These are phyloP conservation scores for Bilobella aurantiaca DNA, from an alignment of 1,140 invertebrate genomes.

Conservation along the genomic window DNA sequence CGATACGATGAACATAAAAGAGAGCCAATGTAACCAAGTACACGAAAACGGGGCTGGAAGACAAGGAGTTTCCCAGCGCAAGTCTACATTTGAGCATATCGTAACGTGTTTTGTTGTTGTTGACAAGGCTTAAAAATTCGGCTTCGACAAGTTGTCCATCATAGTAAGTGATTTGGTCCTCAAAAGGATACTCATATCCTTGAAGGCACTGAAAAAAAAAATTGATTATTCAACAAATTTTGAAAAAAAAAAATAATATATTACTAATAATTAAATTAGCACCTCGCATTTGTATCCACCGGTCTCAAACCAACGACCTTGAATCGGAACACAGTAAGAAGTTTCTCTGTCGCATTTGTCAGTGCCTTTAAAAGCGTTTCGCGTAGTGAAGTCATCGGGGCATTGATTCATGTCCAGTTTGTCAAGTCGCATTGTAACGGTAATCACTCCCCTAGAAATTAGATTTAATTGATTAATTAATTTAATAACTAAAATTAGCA, in stretches of 20 bases:
- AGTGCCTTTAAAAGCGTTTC: constrained; percentile 90
- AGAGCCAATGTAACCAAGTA: too few species aligned
- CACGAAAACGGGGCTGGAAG: constrained; percentile 44
- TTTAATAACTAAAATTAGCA: constrained; percentile 14
- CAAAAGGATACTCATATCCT: constrained; percentile 94
- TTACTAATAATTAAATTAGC: too few species aligned
- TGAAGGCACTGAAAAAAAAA: constrained; percentile 58
- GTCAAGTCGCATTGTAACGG: constrained; percentile 79
- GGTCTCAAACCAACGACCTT: constrained; percentile 76
- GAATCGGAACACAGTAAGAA: constrained; percentile 88
- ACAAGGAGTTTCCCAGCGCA: constrained; percentile 59
- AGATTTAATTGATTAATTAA: too few species aligned
- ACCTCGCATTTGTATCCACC: constrained; percentile 94
- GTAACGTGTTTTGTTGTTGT: constrained; percentile 63
- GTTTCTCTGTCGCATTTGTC: constrained; percentile 85
- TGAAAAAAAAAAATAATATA: too few species aligned
- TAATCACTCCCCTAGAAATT: constrained; percentile 82
- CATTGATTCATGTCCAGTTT: constrained; percentile 93
- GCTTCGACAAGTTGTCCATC: constrained; percentile 92
- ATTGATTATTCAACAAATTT: too few species aligned
- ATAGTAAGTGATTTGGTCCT: constrained; percentile 86
- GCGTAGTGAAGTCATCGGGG: constrained; percentile 70
- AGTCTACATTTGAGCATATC: constrained; percentile 85
- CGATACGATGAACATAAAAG: too few species aligned
- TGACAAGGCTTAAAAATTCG: constrained; percentile 78